phyloP scores from a whole-genome alignment of 64 coral and sea anemone genomes.

The Astreopora myriophthalma region DNA sequence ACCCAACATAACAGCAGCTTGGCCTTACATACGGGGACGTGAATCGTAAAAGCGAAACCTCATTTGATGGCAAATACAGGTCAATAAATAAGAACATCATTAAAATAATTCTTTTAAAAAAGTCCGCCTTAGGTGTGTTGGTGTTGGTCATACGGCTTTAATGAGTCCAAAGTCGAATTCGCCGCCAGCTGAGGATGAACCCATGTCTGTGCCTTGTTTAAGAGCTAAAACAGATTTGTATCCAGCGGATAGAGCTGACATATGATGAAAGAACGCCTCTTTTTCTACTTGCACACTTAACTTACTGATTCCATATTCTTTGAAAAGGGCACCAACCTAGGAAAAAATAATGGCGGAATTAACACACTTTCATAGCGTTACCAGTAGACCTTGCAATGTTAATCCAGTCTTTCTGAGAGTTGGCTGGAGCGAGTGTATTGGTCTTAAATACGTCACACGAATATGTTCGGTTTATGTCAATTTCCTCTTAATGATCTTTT shows the following conservation, averaged over 20 bases:
- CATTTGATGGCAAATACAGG: background rate
- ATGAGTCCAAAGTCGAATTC: conserved; percentile 79
- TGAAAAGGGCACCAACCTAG: conserved; percentile 86
- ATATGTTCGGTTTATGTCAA: no score
- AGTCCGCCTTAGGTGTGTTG: background rate
- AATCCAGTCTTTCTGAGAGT: no score
- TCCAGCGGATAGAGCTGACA: conserved; percentile 96
- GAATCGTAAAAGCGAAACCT: background rate
- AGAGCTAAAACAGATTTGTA: conserved; percentile 95
- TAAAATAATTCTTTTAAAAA: background rate
- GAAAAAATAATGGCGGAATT: background rate
- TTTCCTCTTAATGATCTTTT: no score
- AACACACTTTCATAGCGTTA: no score
- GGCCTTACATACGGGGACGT: background rate
- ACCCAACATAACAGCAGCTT: background rate
- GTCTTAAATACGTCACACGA: no score
- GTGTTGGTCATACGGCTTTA: conserved; percentile 76
- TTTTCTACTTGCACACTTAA: conserved; percentile 93
- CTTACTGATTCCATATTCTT: conserved; percentile 87
- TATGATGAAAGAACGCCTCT: conserved; percentile 96
- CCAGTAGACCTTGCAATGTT: no score
- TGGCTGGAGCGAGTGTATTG: no score
- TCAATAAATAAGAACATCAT: background rate
- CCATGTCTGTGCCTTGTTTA: conserved; percentile 81
- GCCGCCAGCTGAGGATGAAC: conserved; percentile 49